Evolutionary conservation across 2,797 vertebrate species (phyloP).

Genomic region (Alauda arvensis): DNA sequence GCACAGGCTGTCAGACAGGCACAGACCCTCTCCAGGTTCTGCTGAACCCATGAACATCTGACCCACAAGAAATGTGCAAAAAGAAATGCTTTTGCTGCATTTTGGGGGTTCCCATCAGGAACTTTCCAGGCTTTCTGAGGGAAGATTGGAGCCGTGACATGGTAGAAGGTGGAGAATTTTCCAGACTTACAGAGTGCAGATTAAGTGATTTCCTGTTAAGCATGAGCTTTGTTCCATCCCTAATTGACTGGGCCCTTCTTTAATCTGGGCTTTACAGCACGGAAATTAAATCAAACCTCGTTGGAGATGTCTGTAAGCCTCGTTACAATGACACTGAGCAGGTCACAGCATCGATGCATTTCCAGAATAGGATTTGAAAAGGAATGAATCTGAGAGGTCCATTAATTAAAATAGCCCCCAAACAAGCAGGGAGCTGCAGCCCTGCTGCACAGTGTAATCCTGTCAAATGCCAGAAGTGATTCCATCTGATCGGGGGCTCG

Average conservation of each 20-base stretch:
- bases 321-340: not conserved
- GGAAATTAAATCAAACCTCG: not conserved
- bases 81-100: not conserved
- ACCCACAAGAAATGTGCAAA: rapidly evolving
- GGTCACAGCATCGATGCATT: not conserved
- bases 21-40: not conserved
- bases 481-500: not conserved
- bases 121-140: not conserved
- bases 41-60: not conserved
- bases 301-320: not conserved
- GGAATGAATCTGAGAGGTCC: not conserved
- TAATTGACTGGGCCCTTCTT: slow-evolving; percentile 17
- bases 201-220: slow-evolving; percentile 11
- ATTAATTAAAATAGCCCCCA: not conserved
- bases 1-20: rapidly evolving
- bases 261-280: not conserved
- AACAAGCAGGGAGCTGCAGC: not conserved
- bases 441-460: not conserved
- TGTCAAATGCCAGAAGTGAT: slow-evolving; percentile 14
- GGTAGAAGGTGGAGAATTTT: not conserved
- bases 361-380: not conserved
- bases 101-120: not conserved
- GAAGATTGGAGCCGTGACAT: not conserved
- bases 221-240: not conserved
- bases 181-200: not conserved